Evolutionary conservation across 2,888 invertebrate genomes (phyloP).

Genomic region (Acanthopleura granulata): DNA sequence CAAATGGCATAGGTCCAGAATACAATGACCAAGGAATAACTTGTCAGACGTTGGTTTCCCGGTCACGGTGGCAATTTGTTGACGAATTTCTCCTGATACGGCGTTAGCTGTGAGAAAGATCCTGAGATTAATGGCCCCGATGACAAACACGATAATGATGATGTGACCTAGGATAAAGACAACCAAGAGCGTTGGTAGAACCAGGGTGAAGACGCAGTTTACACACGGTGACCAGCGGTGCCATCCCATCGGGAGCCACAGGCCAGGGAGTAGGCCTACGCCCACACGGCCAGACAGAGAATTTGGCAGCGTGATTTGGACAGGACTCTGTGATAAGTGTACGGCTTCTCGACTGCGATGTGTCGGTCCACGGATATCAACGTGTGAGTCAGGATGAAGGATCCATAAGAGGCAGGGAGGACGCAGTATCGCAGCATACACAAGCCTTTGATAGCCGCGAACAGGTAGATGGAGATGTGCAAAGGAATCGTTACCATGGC

Average conservation of each 20-base stretch:
- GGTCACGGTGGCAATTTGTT: not conserved
- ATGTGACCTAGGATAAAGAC: not conserved
- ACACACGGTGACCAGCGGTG: not conserved
- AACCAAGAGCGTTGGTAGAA: not conserved
- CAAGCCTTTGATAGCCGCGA: not conserved
- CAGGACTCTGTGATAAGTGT: not conserved
- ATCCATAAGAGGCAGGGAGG: not conserved
- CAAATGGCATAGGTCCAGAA: not conserved
- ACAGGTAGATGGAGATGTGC: conserved; percentile 1
- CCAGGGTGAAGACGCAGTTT: not conserved
- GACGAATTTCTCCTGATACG: not conserved
- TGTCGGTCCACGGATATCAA: not conserved
- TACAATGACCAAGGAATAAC: not conserved
- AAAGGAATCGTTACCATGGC: not conserved
- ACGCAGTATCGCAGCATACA: not conserved
- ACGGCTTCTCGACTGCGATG: conserved; percentile 2
- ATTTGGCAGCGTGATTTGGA: not conserved
- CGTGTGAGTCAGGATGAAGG: not conserved
- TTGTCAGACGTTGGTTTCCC: not conserved
- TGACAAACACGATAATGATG: not conserved
- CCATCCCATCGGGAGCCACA: not conserved
- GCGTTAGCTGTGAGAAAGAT: conserved; percentile 2
- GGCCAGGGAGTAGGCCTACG: not conserved
- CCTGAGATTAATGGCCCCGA: not conserved
- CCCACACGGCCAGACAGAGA: not conserved